These are phyloP conservation scores for Cryptoblepharus egeriae DNA, from an alignment of 2,797 vertebrate genomes.

Conservation along the genomic window DNA sequence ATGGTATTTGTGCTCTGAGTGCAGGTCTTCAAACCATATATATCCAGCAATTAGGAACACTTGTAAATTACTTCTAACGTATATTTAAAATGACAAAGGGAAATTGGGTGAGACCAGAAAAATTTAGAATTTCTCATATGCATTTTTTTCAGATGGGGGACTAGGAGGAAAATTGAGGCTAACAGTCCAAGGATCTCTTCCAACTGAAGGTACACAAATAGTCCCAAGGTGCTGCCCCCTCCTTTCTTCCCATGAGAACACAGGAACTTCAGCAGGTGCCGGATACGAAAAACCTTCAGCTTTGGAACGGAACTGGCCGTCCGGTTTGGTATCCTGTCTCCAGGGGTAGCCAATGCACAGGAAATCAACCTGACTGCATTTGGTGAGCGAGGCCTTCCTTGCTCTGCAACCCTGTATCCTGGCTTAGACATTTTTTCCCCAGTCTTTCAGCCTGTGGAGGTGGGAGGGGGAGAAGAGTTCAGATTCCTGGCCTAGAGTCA, in stretches of 20 bases:
- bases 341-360: constrained; percentile 19
- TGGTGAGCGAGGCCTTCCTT: constrained; percentile 7
- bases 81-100: background rate
- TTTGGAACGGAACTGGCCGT: constrained; percentile 23
- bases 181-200: background rate
- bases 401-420: constrained; percentile 14
- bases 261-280: constrained; percentile 33
- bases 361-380: constrained; percentile 28
- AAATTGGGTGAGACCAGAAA: background rate
- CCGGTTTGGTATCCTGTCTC: constrained; percentile 34
- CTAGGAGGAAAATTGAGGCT: background rate
- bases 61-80: background rate
- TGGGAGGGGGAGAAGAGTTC: constrained; percentile 11
- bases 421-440: background rate
- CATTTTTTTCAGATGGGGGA: background rate
- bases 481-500: constrained; percentile 34
- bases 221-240: background rate
- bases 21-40: too few relatives aligned
- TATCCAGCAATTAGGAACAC: background rate
- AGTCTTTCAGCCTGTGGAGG: constrained; percentile 16
- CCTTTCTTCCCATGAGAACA: constrained; percentile 8
- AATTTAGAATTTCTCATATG: background rate
- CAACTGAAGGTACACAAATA: background rate
- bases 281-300: constrained; percentile 13
- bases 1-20: too few relatives aligned